A percentile compares a stretch with the other conserved stretches of the same genome.
These are phyloP conservation scores for Bradysia coprophila DNA, from an alignment of 1,140 invertebrate species.

Conservation along the genomic window DNA sequence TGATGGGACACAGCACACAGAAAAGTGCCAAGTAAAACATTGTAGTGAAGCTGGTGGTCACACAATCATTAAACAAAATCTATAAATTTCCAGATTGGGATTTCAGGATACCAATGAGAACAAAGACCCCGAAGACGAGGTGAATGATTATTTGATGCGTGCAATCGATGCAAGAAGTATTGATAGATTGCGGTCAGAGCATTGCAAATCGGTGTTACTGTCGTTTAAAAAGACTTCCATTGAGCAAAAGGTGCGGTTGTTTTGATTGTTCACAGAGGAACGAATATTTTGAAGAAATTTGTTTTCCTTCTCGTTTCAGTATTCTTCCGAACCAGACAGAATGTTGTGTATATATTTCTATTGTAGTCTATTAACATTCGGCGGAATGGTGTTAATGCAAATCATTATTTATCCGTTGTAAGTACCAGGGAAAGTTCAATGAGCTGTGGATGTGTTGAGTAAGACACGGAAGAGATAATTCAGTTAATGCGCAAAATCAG, in stretches of 20 bases:
- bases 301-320: conserved; percentile 44
- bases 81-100: conserved; percentile 47
- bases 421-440: conserved; percentile 22
- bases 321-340: conserved; percentile 53
- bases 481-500: no score
- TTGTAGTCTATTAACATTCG: conserved; percentile 55
- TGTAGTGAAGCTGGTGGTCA: no score
- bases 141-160: conserved; percentile 83
- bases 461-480: no score
- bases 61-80: no score
- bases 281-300: no score
- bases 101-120: conserved; percentile 35
- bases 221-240: conserved; percentile 59
- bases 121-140: conserved; percentile 75
- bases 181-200: conserved; percentile 65
- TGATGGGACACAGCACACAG: conserved; percentile 66
- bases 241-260: conserved; percentile 64
- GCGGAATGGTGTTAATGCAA: conserved; percentile 40
- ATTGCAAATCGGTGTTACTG: conserved; percentile 63
- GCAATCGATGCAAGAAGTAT: conserved; percentile 90
- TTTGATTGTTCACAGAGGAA: no score
- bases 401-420: conserved; percentile 48
- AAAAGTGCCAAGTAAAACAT: conserved; percentile 47
- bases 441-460: no score
- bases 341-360: conserved; percentile 73